Conservation (phyloP, 2,113 vertebrate species). For the Psittacara wagleri region DNA sequence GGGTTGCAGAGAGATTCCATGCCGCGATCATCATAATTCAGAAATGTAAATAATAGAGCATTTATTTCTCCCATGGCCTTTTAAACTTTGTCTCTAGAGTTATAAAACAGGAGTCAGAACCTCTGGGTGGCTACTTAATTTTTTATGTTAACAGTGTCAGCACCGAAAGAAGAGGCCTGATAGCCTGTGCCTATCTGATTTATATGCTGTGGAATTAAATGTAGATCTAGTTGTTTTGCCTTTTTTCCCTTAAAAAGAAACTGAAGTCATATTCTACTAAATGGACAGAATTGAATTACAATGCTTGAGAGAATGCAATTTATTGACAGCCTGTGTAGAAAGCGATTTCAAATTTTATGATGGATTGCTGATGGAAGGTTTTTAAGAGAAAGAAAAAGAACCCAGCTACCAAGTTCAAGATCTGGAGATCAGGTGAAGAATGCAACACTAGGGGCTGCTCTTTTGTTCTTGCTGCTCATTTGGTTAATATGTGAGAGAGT, state of each 20-base stretch:
- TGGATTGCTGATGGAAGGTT: background rate
- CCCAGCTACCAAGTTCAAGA: background rate
- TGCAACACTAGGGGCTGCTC: background rate
- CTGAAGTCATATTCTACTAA: background rate
- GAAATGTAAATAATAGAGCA: slow-evolving; percentile 10
- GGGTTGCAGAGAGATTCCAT: background rate
- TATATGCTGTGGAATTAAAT: slow-evolving; percentile 12
- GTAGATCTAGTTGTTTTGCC: background rate
- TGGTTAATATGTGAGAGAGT: background rate
- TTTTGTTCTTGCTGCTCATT: background rate
- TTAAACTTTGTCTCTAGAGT: background rate
- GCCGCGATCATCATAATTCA: background rate
- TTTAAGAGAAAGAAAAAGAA: background rate
- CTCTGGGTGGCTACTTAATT: slow-evolving; percentile 16
- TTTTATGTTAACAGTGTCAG: slow-evolving; percentile 6
- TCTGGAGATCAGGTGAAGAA: background rate
- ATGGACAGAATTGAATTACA: background rate
- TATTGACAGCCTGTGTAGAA: background rate
- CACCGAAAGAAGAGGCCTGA: background rate
- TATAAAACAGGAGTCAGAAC: slow-evolving; percentile 22
- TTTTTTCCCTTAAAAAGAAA: background rate
- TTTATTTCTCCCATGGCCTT: slow-evolving; percentile 43
- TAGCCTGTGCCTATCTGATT: background rate
- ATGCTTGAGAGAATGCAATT: background rate
- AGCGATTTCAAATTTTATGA: background rate